Base-by-base conservation (phyloP, 2,888 invertebrate genomes). In the Cephus pulcher region DNA sequence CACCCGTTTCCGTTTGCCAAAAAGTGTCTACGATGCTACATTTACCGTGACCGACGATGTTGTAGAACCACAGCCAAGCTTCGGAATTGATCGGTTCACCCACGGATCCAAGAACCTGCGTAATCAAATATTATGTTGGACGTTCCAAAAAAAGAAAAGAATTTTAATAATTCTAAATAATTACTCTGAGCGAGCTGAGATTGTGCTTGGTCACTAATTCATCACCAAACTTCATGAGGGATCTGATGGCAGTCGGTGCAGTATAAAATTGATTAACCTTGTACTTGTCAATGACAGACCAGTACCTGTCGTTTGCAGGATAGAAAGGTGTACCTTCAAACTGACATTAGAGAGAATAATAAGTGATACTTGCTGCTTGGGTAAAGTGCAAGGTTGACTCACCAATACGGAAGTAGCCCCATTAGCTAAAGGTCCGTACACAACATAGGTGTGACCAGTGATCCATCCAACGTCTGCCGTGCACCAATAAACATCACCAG, bases 1-100 rank as follows among this genome's bases (percentile, higher is more conserved):
- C 99, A 12, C 99, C 99, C 9, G 99, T 99, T 93, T 99, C 99
- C 0, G 99, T 99, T 93, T 99, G 99, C 99, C 99, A 99, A 93
- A 98, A 99, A 0, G 99, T 99, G 91, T 99, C 99, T 0, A 97
- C 97, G 88, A 99, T 96, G 78, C 98, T 97, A 92, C 98, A 98
- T 82, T 94, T 95, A 74, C 95, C 94, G 81, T 95, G 94, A 6
- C 98, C 98, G 35, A 98, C 94, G 40, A 95, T 89, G 84, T 95
- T 94, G 91, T 98, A 96, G 92, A 98, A 99, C 99, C 99, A 99
- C 75, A 96, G 91, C 99, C 99, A 99, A 0, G 99, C 99, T 91
- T 99, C 99, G 0, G 98, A 96, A 92, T 99, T 99, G 84, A 99
- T 99, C 0, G 99, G 99, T 91, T 99, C 99, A 1, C 99, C 99